Evolutionary conservation across 2,888 invertebrate genomes (phyloP).

Genomic region (Allacma fusca): DNA sequence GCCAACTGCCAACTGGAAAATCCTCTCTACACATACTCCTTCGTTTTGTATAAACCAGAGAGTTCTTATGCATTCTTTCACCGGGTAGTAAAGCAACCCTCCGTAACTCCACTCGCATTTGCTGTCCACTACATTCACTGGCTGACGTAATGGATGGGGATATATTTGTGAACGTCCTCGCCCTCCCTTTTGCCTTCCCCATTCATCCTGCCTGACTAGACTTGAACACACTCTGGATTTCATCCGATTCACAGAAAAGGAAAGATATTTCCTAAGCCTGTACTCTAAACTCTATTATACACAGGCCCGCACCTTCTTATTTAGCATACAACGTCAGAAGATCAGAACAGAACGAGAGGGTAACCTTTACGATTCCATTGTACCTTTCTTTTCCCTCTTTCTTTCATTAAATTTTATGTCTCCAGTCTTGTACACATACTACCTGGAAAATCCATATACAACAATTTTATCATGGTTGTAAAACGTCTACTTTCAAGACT

Average conservation of each 20-base stretch:
- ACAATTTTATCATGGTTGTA: no score
- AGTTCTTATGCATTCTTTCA: constrained; percentile 4
- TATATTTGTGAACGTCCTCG: background rate
- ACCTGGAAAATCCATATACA: no score
- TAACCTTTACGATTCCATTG: constrained; percentile 4
- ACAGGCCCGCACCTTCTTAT: no score
- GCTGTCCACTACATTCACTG: no score
- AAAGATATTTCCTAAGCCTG: no score
- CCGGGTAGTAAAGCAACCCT: constrained; percentile 18
- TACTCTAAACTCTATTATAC: no score
- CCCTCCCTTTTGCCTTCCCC: background rate
- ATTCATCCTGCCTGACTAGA: background rate
- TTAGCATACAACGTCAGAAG: no score
- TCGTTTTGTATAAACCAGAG: background rate
- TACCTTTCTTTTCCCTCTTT: background rate
- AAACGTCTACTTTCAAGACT: no score
- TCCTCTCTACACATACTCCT: constrained; percentile 3
- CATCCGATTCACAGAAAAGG: background rate
- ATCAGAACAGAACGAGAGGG: background rate
- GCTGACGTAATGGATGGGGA: constrained; percentile 13
- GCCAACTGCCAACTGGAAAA: constrained; percentile 18
- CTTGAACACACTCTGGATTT: background rate
- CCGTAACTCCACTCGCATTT: background rate
- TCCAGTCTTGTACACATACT: background rate
- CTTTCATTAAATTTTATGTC: constrained; percentile 1